These are phyloP conservation scores for Torymus texanus DNA, from an alignment of 2,888 invertebrate genomes.

Conservation along the genomic window DNA sequence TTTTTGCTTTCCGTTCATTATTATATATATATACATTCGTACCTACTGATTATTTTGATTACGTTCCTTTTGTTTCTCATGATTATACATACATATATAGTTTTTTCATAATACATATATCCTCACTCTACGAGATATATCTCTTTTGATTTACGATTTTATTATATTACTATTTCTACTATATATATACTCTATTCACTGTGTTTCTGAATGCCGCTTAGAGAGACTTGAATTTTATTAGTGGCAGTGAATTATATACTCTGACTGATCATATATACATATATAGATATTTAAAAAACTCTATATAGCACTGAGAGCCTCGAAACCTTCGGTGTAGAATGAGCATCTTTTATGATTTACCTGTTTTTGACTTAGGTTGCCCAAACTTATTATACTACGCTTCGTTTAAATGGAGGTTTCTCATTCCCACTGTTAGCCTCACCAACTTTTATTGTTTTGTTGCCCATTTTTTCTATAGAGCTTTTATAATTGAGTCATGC, in stretches of 20 bases:
- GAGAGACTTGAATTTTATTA: constrained; percentile 58
- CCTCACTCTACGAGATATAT: constrained; percentile 18
- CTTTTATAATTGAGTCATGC: constrained; percentile 44
- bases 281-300: no score
- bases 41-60: constrained; percentile 60
- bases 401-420: constrained; percentile 22
- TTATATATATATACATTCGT: no score
- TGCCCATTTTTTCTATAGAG: constrained; percentile 31
- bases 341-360: constrained; percentile 36
- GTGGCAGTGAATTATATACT: constrained; percentile 28
- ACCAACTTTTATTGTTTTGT: constrained; percentile 5
- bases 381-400: constrained; percentile 28
- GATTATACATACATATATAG: constrained; percentile 27
- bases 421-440: background rate
- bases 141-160: constrained; percentile 29
- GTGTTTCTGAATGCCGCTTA: constrained; percentile 71
- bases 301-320: constrained; percentile 47
- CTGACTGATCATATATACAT: constrained; percentile 20
- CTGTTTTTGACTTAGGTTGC: constrained; percentile 22
- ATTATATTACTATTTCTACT: background rate
- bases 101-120: constrained; percentile 36
- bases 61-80: constrained; percentile 38
- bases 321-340: constrained; percentile 46
- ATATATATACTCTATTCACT: constrained; percentile 52
- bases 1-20: constrained; percentile 54